Evolutionary conservation across 2,797 vertebrate species (phyloP).

Genomic region (Falco berigora): DNA sequence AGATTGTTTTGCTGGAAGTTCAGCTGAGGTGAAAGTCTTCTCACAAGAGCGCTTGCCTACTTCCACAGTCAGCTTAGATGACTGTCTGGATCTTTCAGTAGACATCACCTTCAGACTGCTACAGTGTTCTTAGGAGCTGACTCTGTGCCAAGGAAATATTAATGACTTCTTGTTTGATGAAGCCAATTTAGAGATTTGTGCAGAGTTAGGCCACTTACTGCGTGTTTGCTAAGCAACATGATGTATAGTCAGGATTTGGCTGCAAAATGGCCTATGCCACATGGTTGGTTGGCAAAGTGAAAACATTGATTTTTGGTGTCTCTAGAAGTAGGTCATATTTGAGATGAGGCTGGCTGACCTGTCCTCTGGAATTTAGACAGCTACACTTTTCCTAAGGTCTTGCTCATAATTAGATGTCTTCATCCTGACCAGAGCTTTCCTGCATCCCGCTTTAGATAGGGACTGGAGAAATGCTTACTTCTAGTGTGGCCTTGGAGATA

Average conservation of each 20-base stretch:
- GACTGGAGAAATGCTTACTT: background rate
- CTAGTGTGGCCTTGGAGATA: background rate
- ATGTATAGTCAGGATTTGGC: background rate
- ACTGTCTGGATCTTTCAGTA: background rate
- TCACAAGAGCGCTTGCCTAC: background rate
- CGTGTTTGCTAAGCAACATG: background rate
- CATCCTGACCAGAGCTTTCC: background rate
- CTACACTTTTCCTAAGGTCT: background rate
- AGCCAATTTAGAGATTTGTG: background rate
- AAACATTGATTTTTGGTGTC: background rate
- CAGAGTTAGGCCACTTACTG: background rate
- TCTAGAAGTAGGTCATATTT: background rate
- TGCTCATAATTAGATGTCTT: background rate
- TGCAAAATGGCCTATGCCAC: background rate
- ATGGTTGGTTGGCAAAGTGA: background rate
- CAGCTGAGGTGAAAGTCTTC: slow-evolving; percentile 22
- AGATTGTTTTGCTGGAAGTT: slow-evolving; percentile 4
- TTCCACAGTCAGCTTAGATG: background rate
- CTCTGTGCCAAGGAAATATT: background rate
- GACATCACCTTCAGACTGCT: background rate
- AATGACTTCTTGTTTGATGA: background rate
- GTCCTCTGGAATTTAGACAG: background rate
- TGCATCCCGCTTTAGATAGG: background rate
- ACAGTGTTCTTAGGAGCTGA: background rate
- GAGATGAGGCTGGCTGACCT: background rate